phyloP scores from a whole-genome alignment of 35 echinoderm and acorn worm species.

The Apostichopus japonicus region DNA sequence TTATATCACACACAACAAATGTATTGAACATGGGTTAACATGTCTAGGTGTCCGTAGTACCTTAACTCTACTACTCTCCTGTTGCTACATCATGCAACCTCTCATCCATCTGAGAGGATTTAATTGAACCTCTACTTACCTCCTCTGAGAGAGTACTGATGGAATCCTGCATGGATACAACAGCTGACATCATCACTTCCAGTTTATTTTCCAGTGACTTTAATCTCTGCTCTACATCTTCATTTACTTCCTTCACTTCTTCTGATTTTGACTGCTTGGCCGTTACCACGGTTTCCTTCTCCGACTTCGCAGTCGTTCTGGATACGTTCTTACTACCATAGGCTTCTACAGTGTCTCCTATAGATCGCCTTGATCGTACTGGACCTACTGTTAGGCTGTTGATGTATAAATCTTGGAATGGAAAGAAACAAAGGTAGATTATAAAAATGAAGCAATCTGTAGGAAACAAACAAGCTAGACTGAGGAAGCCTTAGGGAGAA shows the following conservation, averaged over 20 bases:
- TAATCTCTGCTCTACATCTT: neutral
- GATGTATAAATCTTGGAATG: slow-evolving; percentile 22
- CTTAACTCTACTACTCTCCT: too few species aligned
- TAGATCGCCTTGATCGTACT: neutral
- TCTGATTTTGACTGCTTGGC: neutral
- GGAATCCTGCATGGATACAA: neutral
- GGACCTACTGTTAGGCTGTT: slow-evolving; percentile 34
- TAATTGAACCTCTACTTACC: neutral
- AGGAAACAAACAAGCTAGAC: too few species aligned
- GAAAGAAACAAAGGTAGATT: neutral
- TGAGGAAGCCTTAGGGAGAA: too few species aligned
- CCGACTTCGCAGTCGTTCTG: neutral
- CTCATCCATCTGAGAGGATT: too few species aligned
- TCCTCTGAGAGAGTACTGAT: slow-evolving; percentile 13
- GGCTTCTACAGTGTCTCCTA: neutral
- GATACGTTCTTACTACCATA: neutral
- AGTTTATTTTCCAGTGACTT: neutral
- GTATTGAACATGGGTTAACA: too few species aligned
- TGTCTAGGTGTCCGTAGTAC: too few species aligned
- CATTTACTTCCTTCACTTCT: neutral
- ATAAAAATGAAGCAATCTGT: neutral
- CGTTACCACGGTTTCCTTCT: slow-evolving; percentile 8
- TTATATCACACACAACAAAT: too few species aligned
- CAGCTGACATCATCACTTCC: slow-evolving; percentile 4
- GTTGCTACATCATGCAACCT: too few species aligned